Base-by-base conservation (phyloP, 2,113 vertebrate genomes). In the Oplegnathus fasciatus region DNA sequence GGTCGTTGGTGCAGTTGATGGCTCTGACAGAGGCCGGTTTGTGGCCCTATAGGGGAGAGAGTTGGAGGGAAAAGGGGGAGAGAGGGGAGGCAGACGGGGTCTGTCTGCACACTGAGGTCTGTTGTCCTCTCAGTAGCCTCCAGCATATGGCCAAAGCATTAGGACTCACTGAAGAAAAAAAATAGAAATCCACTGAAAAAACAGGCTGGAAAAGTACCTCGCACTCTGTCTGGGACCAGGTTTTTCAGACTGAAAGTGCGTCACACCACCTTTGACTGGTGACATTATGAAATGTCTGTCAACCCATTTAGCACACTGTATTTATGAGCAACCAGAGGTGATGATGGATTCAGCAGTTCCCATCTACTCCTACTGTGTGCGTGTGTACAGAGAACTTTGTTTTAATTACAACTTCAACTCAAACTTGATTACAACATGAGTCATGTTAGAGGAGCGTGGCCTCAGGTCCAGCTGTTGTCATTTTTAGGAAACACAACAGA, bases 71-170 rank as follows among this genome's bases (percentile, higher is more conserved):
- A 30, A 73, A 58, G 80, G 76, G 81, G 82, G 78, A 72, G 85
- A 78, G 86, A 64, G 78, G 75, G 67, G 85, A 82, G 84, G 82
- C 86, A 84, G 88, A 84, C 81, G 60, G 81, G 82, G 90, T 89
- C 76, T 84, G 89, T 89, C 91, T 91, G 87, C 89, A 93, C 93
- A 94, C 93, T 94, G 93, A 92, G 89, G 79, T 75, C 91, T 93
- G 91, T 93, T 95, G 92, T 94, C 87, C 92, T 92, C 86, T 85
- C 73, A 24, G 85, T 75, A 85, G 90, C 88, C 78, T 87, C 84
- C 87, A 86, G 89, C 93, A 93, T 94, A 93, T 92, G 93, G 93
- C 86, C 88, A 85, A 95, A 87, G 87, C 93, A 92, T 94, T 92
- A 94, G 71, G 69, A 83, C 75, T 79, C 60, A 64, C 8, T 3